Evolutionary conservation across 1,140 invertebrate species (phyloP).

Genomic region (Uloborus diversus): DNA sequence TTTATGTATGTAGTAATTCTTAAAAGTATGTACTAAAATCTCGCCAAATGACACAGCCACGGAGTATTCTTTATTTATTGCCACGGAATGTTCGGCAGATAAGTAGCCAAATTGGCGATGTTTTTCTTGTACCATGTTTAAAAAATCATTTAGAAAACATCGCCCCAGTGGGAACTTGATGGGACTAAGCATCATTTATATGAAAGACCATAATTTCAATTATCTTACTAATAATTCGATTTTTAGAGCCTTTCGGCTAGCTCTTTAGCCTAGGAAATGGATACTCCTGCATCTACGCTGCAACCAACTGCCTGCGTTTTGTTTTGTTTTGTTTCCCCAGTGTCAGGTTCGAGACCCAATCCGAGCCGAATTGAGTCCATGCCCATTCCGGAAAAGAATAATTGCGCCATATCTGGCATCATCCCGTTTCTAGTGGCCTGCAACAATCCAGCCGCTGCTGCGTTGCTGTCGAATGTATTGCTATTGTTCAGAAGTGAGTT

Average conservation of each 20-base stretch:
- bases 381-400: conserved; percentile 47
- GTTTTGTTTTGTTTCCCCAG: conserved; percentile 28
- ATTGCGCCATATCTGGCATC: conserved; percentile 44
- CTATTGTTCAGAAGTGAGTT: conserved; percentile 7
- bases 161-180: not conserved
- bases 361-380: conserved; percentile 46
- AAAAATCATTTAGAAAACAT: not conserved
- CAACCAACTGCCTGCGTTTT: conserved; percentile 43
- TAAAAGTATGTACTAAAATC: too few species aligned
- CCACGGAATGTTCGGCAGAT: too few species aligned
- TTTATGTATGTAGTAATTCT: too few species aligned
- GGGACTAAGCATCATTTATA: conserved; percentile 10
- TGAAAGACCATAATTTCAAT: conserved; percentile 33
- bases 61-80: too few species aligned
- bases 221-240: conserved; percentile 24
- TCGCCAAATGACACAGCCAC: too few species aligned
- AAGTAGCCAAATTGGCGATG: too few species aligned
- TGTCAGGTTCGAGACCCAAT: conserved; percentile 34
- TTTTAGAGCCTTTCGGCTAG: conserved; percentile 51
- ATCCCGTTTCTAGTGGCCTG: conserved; percentile 40
- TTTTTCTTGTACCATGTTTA: conserved; percentile 2
- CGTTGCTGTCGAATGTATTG: conserved; percentile 43
- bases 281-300: conserved; percentile 24
- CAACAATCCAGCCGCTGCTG: conserved; percentile 29
- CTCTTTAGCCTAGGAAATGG: conserved; percentile 22